These are phyloP conservation scores for Ferrisia virgata DNA, from an alignment of 2,888 invertebrate species.

Conservation along the genomic window DNA sequence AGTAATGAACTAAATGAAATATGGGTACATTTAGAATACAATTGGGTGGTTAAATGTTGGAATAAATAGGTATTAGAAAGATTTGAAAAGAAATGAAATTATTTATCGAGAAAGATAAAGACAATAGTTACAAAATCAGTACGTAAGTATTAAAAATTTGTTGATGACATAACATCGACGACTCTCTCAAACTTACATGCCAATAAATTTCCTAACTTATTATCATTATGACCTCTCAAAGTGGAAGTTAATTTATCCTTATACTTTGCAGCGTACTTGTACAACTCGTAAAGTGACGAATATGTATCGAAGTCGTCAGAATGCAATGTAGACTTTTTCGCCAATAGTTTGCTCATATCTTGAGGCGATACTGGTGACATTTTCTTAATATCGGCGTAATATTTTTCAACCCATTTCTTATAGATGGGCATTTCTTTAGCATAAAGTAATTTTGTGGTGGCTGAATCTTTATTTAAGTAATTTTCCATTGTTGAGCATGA, in stretches of 20 bases:
- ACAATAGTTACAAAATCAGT: too few relatives aligned
- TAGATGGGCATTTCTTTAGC: constrained; percentile 99
- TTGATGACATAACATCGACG: too few relatives aligned
- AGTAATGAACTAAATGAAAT: too few relatives aligned
- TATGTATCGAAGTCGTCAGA: constrained; percentile 98
- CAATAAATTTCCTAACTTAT: too few relatives aligned
- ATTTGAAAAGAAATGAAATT: too few relatives aligned
- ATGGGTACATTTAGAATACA: too few relatives aligned
- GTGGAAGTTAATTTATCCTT: constrained; percentile 95
- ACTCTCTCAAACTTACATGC: too few relatives aligned
- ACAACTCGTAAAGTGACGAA: constrained; percentile 93
- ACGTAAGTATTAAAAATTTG: too few relatives aligned
- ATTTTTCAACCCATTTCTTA: constrained; percentile 98
- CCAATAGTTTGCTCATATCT: constrained; percentile 93
- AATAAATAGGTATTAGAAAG: too few relatives aligned
- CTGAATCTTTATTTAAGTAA: constrained; percentile 96
- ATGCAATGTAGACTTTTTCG: constrained; percentile 89
- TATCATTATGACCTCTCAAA: constrained; percentile 89
- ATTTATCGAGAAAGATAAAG: too few relatives aligned
- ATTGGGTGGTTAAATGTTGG: too few relatives aligned
- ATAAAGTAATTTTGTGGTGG: constrained; percentile 96
- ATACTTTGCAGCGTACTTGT: constrained; percentile 95
- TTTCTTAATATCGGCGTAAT: constrained; percentile 87
- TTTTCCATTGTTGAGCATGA: constrained; percentile 98
- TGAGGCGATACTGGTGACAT: constrained; percentile 99